Percentiles rank a stretch among this genome's conserved stretches.
Evolutionary conservation across 2,113 vertebrate genomes (phyloP).

Genomic region (Peromyscus leucopus): DNA sequence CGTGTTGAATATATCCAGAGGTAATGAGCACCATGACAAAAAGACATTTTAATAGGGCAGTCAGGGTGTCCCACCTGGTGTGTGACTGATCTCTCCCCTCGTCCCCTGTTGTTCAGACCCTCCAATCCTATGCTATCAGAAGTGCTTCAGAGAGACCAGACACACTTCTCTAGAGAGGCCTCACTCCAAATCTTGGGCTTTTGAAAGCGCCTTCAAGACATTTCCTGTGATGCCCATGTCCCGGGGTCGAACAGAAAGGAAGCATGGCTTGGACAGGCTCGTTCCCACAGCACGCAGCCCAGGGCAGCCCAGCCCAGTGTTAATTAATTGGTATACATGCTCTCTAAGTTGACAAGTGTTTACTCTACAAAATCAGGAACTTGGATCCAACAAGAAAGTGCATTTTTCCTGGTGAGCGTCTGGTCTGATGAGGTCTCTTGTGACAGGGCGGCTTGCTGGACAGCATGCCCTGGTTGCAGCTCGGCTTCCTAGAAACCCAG

Average conservation of each 20-base stretch:
- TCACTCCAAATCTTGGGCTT: background rate
- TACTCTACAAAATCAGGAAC: slow-evolving; percentile 13
- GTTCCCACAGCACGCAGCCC: background rate
- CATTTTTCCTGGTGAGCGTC: background rate
- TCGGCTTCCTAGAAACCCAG: background rate
- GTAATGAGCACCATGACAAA: fast-evolving
- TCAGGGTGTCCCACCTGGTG: background rate
- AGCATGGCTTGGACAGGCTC: fast-evolving
- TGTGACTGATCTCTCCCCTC: background rate
- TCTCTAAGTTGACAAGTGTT: background rate
- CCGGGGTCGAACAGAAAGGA: fast-evolving
- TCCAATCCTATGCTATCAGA: background rate
- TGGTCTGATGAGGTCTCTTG: slow-evolving; percentile 31
- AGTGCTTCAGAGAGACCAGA: background rate
- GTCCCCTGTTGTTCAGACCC: fast-evolving
- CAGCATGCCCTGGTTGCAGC: fast-evolving
- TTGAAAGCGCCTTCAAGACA: background rate
- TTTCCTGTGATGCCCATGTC: fast-evolving
- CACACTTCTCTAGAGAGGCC: background rate
- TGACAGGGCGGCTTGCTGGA: background rate
- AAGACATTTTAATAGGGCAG: fast-evolving
- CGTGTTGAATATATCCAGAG: fast-evolving
- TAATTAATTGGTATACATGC: background rate
- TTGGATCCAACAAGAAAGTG: background rate
- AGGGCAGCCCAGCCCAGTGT: fast-evolving